Evolutionary conservation across 2,113 vertebrate genomes (phyloP), one percentile per base, ranked within the genome.

Genomic region (Fulmarus glacialis): DNA sequence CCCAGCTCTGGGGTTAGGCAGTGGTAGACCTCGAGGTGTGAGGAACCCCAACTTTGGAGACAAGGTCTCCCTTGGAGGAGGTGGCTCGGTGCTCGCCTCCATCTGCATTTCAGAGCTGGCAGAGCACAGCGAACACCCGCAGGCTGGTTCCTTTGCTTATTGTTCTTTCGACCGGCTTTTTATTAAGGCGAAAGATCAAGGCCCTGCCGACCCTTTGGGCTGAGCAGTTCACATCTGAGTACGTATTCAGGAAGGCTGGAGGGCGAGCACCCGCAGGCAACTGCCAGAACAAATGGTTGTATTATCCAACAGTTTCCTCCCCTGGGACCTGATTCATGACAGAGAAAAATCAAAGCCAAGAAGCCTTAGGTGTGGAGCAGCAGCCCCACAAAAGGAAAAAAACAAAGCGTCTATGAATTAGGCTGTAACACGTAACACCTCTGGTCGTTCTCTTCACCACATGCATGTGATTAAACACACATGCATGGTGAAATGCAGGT

Each of bases 291-390:
- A 91, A 94, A 93, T 73, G 48, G 45, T 63, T 78, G 36, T 74
- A 81, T 82, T 90, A 70, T 52, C 82, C 92, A 89, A 91, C 82
- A 89, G 94, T 21, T 94, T 95, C 96, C 95, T 93, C 81, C 73
- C 92, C 34, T 0, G 84, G 85, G 90, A 67, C 34, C 36, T 1
- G 12, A 72, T 26, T 73, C 55, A 52, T 56, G 78, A 85, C 59
- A 20, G 68, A 68, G 55, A 50, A 70, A 71, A 81, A 91, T 6
- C 24, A 12, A 70, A 79, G 94, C 92, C 90, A 78, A 87, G 77
- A 87, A 95, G 63, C 50, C 67, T 56, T 59, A 87, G 84, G 77
- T 87, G 95, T 42, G 64, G 78, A 70, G 72, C 75, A 75, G 62
- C 47, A 90, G 62, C 42, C 32, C 21, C 45, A 17, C 40, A 12